phyloP scores from a whole-genome alignment of 2,797 vertebrate genomes.

The Podarcis lilfordi region DNA sequence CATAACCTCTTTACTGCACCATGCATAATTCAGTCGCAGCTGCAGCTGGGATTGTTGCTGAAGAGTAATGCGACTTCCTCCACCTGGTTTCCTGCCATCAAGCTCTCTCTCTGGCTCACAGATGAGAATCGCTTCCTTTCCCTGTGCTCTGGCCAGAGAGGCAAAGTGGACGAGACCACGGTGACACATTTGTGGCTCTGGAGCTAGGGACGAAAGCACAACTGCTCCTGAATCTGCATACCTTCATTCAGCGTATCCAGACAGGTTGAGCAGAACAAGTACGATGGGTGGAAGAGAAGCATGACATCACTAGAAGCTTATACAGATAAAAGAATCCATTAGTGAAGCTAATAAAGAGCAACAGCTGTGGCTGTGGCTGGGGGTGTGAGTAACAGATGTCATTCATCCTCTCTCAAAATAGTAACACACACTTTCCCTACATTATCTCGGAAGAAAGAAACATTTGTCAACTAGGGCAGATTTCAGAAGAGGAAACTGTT shows the following conservation, averaged over 20 bases:
- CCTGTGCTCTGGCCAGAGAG: neutral
- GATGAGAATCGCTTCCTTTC: slow-evolving; percentile 14
- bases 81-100: slow-evolving; percentile 27
- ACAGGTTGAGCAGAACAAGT: neutral
- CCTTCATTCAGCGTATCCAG: neutral
- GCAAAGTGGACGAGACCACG: neutral
- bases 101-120: slow-evolving; percentile 3
- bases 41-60: neutral
- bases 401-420: neutral
- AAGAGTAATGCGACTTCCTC: neutral
- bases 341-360: neutral
- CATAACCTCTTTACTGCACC: neutral
- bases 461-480: neutral
- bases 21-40: neutral
- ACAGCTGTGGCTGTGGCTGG: neutral
- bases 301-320: neutral
- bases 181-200: neutral
- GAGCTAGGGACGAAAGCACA: neutral
- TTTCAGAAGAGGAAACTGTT: neutral
- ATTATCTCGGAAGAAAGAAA: neutral
- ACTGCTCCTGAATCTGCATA: neutral
- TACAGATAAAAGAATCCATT: neutral
- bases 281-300: neutral
- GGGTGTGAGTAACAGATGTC: neutral
- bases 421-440: neutral